Percentiles rank a stretch among this genome's conserved stretches.
These are phyloP conservation scores for Pissodes strobi DNA, from an alignment of 1,140 invertebrate species.

Conservation along the genomic window DNA sequence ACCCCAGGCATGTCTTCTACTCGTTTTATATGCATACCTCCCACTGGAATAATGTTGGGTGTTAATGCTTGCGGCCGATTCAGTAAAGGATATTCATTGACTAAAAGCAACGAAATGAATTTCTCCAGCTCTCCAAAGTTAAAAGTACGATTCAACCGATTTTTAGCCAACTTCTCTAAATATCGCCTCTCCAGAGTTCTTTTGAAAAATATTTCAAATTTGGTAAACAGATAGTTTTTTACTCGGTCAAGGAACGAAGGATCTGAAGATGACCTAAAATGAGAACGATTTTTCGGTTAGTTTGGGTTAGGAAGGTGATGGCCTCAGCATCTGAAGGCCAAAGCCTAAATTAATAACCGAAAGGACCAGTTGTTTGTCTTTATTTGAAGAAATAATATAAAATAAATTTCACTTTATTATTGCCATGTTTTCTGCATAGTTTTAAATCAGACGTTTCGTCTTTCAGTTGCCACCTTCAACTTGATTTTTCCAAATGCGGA, in stretches of 20 bases:
- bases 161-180: constrained; percentile 22
- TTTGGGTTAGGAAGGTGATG: too few relatives aligned
- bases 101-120: constrained; percentile 45
- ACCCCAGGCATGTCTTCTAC: constrained; percentile 42
- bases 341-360: too few relatives aligned
- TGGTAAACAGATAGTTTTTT: constrained; percentile 32
- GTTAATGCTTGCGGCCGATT: constrained; percentile 55
- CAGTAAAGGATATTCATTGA: constrained; percentile 57
- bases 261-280: background rate
- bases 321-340: too few relatives aligned
- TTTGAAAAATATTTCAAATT: constrained; percentile 16
- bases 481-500: too few relatives aligned
- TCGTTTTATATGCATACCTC: constrained; percentile 59
- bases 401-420: too few relatives aligned
- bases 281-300: background rate
- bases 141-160: constrained; percentile 32
- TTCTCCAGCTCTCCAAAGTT: constrained; percentile 29
- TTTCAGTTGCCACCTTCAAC: too few relatives aligned
- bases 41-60: constrained; percentile 62
- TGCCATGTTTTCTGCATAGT: too few relatives aligned
- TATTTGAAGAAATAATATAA: too few relatives aligned
- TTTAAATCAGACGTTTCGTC: too few relatives aligned
- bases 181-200: background rate
- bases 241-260: constrained; percentile 29
- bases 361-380: too few relatives aligned